Base-by-base conservation (phyloP, 2,888 invertebrate genomes). In the Tromatobia lineatoria region DNA sequence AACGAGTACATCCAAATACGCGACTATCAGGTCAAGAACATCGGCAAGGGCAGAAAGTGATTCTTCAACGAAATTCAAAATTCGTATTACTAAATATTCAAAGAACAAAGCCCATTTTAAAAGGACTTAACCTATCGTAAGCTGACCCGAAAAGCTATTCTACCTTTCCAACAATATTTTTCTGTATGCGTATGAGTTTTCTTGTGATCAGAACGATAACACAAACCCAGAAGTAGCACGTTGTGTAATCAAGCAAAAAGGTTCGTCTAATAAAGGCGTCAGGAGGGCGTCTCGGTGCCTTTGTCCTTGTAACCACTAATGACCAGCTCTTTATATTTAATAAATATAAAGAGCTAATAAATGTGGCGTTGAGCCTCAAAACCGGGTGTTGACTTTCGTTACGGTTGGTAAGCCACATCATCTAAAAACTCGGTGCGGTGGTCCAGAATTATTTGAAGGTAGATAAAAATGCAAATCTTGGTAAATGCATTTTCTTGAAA, bases 351-450 rank as follows among this genome's bases (percentile, higher is more conserved):
- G 10, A 18, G 38, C 64, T 64, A 64, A 74, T 61, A 25, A 47
- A 47, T 18, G 45, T 18, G 47, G 8, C 20, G 11, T 18, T 23
- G 42, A 45, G 57, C 57, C 57, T 3, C 15, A 73, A 59, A n/a
- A 15, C 45, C 57, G 25, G 73, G 2, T 18, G 59, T 73, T 59
- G 45, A 45, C 29, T 59, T 11, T 29, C 57, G 45, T 61, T 34
- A 61, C 34, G 34, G 29, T 38, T 38, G 42, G 38, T 42, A 64
- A 64, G 20, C 64, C 64, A 59, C 15, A 38, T 75, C 74, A 50
- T 73, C 67, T 61, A 61, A 59, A 70, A 66, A 79, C 38, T 83
- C 75, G 47, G 18, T 38, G 69, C 34, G 47, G n/a, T 29, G 4
- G 29, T 29, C 29, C 29, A 29, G 29, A 29, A 29, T 29, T 29